phyloP scores from a whole-genome alignment of 2,113 vertebrate genomes.

The Rhinichthys klamathensis region DNA sequence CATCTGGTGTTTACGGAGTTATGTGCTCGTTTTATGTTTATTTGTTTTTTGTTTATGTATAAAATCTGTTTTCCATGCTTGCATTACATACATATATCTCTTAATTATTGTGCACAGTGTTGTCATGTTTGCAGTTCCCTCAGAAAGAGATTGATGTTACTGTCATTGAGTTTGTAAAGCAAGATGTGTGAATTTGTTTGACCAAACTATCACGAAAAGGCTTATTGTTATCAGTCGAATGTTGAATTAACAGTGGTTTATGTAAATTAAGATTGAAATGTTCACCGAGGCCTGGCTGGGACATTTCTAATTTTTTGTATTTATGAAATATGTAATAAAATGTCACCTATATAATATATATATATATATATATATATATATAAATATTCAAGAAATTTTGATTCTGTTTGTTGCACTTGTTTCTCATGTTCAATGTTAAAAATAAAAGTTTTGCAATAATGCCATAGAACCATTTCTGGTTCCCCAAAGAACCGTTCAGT shows the following conservation, averaged over 20 bases:
- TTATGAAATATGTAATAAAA: constrained; percentile 69
- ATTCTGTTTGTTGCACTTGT: constrained; percentile 41
- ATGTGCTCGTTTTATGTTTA: neutral
- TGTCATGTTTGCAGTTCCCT: constrained; percentile 20
- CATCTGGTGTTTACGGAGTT: neutral
- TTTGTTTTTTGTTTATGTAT: neutral
- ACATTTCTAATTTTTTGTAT: constrained; percentile 58
- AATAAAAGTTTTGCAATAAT: neutral
- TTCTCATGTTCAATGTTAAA: neutral
- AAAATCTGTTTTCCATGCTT: neutral
- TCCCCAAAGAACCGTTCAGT: too few relatives aligned
- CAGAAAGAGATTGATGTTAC: constrained; percentile 10
- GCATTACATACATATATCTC: neutral
- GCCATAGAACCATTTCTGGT: too few relatives aligned
- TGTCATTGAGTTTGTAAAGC: constrained; percentile 5
- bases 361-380: constrained; percentile 52
- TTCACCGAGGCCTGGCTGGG: constrained; percentile 6
- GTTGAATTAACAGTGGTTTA: constrained; percentile 62
- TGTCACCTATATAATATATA: constrained; percentile 64
- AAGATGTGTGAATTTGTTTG: neutral
- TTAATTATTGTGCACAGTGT: constrained; percentile 33
- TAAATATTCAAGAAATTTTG: constrained; percentile 71
- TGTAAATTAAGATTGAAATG: constrained; percentile 66
- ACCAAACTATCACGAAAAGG: neutral
- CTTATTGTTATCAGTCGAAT: neutral